Conservation (phyloP, 2,797 vertebrate species). For the Forpus xanthops region DNA sequence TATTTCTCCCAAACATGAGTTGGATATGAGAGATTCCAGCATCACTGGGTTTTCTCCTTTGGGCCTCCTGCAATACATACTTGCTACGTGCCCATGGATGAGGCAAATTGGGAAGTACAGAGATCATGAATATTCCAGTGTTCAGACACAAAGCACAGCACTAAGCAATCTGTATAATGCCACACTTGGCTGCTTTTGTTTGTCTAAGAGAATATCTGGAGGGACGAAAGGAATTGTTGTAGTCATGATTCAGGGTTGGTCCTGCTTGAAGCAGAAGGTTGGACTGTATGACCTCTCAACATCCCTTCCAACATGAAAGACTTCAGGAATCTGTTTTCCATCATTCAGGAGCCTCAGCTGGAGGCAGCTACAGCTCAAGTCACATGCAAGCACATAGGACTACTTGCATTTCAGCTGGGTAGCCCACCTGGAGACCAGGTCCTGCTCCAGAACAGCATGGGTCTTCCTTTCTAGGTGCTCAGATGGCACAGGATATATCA, state of each 20-base stretch:
- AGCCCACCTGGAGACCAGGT: neutral
- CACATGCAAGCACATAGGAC: neutral
- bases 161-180: neutral
- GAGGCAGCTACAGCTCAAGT: neutral
- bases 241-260: neutral
- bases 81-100: neutral
- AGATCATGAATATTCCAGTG: neutral
- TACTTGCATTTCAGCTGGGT: neutral
- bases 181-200: neutral
- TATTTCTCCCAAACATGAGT: neutral
- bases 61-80: neutral
- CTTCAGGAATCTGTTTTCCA: neutral
- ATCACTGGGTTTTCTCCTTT: neutral
- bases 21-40: neutral
- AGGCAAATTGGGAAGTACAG: rapidly evolving
- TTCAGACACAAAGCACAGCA: neutral
- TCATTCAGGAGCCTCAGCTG: neutral
- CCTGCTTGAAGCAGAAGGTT: neutral
- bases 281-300: neutral
- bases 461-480: neutral
- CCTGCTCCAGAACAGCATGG: neutral
- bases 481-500: neutral
- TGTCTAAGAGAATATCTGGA: neutral
- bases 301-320: neutral
- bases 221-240: neutral